Evolutionary conservation across 2,888 invertebrate species (phyloP).

Genomic region (Plebejus melissa): DNA sequence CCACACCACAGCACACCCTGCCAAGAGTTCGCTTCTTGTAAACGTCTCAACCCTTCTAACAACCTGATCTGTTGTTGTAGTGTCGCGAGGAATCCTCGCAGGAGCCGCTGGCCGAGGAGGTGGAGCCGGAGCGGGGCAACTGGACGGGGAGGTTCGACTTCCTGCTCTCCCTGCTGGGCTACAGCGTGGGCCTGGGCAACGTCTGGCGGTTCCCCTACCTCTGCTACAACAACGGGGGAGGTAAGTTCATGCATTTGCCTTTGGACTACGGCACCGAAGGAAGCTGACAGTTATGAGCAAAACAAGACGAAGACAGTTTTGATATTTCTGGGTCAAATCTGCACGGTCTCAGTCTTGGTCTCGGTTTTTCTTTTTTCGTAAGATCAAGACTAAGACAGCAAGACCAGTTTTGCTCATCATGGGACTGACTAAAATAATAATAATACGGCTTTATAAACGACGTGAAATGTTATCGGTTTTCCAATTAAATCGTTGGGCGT

Average conservation of each 20-base stretch:
- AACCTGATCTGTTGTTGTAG: conserved; percentile 41
- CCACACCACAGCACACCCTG: not conserved
- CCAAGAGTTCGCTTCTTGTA: not conserved
- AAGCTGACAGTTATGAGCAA: too few species aligned
- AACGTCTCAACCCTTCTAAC: not conserved
- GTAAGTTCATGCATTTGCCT: conserved; percentile 48
- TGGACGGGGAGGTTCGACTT: conserved; percentile 89
- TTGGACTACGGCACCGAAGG: not conserved
- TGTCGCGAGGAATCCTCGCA: conserved; percentile 49
- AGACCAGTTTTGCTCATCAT: too few species aligned
- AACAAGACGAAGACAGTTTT: too few species aligned
- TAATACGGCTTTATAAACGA: too few species aligned
- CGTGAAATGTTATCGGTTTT: too few species aligned
- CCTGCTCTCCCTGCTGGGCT: conserved; percentile 83
- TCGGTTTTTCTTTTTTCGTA: too few species aligned
- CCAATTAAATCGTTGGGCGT: too few species aligned
- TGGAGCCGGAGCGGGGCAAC: conserved; percentile 81
- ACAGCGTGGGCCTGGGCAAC: conserved; percentile 86
- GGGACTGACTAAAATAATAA: too few species aligned
- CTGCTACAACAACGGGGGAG: conserved; percentile 87
- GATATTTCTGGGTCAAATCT: too few species aligned
- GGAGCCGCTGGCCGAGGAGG: conserved; percentile 49
- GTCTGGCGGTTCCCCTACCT: conserved; percentile 88
- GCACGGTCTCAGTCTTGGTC: too few species aligned
- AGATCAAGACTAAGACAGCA: too few species aligned